Evolutionary conservation across 2,113 vertebrate species (phyloP), one percentile per base, ranked within the genome.

Genomic region (Nettapus auritus): DNA sequence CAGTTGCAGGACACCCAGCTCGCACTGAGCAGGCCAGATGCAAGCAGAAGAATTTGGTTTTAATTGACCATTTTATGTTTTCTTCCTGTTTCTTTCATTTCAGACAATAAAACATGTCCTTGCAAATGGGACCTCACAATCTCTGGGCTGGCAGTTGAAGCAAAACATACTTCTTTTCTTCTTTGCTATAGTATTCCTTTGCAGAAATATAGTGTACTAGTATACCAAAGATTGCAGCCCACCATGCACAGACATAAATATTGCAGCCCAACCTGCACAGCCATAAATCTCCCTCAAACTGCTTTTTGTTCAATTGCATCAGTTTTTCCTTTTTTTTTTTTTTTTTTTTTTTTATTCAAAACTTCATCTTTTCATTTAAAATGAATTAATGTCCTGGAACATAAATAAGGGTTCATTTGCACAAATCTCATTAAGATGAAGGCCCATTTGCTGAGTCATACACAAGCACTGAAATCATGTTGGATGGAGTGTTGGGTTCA

Each of bases 31-130:
- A 75, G 21, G 14, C 23, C 66, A 86, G 80, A 38, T 9, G 34
- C n/a, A 89, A 94, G 82, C 36, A 88, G 46, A 93, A 82, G 48
- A 88, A 93, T 77, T 80, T 25, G 14, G 19, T 60, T 94, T 84
- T 90, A 94, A 88, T 59, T 57, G 48, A 7, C 46, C 84, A 62
- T 88, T 96, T 91, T 93, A 74, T 63, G 25, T 68, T 86, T 94
- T 89, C 46, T 85, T 94, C 75, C 73, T 90, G 23, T 88, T 94
- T 86, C 19, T 78, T 88, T 86, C 13, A 48, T 82, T 89, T 78
- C 60, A 83, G 80, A 78, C 42, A 93, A 88, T 88, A 67, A 93
- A 82, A 94, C 38, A 23, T 29, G 16, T 71, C 53, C 34, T 69
- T 83, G 33, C 38, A 88, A 83, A 90, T 68, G 38, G 18, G 83